phyloP scores from a whole-genome alignment of 2,113 vertebrate species.

The Vulpes lagopus region DNA sequence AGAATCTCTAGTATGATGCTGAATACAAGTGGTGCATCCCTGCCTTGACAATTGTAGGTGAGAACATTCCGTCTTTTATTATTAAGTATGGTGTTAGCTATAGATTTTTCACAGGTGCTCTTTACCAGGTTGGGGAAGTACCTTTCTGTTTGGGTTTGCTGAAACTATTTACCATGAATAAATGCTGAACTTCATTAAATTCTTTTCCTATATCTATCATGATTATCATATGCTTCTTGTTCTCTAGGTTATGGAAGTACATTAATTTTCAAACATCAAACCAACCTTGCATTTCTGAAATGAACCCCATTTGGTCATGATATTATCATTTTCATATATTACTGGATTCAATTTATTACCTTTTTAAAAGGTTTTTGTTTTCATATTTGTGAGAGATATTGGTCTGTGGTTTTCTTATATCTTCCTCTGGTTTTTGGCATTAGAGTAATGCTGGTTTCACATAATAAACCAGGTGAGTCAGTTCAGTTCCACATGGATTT shows the following conservation, averaged over 20 bases:
- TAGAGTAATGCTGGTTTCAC: neutral
- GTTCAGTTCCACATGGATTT: neutral
- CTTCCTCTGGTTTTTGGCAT: neutral
- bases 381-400: neutral
- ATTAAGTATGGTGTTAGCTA: neutral
- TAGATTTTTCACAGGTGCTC: neutral
- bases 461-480: neutral
- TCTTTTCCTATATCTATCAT: neutral
- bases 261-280: conserved; percentile 41
- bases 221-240: neutral
- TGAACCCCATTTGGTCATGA: neutral
- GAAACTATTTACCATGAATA: neutral
- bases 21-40: neutral
- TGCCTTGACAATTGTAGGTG: neutral
- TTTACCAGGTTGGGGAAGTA: neutral
- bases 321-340: neutral
- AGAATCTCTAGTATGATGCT: neutral
- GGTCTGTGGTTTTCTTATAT: neutral
- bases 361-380: neutral
- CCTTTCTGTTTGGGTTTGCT: neutral
- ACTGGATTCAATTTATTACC: neutral
- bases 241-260: neutral
- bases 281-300: neutral
- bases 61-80: neutral
- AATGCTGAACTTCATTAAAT: neutral